Conservation (phyloP, 2,797 vertebrate genomes). For the Acrocephalus scirpaceus region DNA sequence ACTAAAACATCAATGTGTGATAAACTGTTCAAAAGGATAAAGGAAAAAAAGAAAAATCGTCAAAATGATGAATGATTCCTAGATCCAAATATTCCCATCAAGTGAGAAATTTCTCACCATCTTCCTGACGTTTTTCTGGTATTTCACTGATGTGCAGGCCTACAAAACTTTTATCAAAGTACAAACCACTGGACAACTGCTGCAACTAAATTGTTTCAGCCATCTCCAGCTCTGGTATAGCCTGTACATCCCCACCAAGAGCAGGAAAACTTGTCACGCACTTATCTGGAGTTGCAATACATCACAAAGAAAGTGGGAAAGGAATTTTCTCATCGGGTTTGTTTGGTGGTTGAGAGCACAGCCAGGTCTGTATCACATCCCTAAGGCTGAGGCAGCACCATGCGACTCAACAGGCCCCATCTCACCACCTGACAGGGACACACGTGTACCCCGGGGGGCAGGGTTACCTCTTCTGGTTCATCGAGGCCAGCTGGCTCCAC, state of each 20-base stretch:
- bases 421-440: background rate
- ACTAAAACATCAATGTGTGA: background rate
- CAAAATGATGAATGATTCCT: background rate
- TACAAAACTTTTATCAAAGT: background rate
- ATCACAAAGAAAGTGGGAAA: background rate
- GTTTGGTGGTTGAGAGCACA: background rate
- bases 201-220: background rate
- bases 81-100: background rate
- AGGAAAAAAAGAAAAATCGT: background rate
- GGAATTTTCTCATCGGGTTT: background rate
- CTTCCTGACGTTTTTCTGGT: background rate
- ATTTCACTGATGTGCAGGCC: background rate
- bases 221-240: background rate
- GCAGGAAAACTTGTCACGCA: background rate
- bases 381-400: background rate
- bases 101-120: background rate
- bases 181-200: background rate
- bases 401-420: accelerated
- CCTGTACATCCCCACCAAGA: background rate
- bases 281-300: background rate
- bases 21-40: background rate
- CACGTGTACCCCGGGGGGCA: background rate
- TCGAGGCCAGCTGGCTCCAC: conserved; percentile 89
- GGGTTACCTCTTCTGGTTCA: conserved; percentile 94
- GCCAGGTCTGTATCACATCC: background rate